Evolutionary conservation across 2,113 vertebrate species (phyloP).

Genomic region (Aspiorhynchus laticeps): DNA sequence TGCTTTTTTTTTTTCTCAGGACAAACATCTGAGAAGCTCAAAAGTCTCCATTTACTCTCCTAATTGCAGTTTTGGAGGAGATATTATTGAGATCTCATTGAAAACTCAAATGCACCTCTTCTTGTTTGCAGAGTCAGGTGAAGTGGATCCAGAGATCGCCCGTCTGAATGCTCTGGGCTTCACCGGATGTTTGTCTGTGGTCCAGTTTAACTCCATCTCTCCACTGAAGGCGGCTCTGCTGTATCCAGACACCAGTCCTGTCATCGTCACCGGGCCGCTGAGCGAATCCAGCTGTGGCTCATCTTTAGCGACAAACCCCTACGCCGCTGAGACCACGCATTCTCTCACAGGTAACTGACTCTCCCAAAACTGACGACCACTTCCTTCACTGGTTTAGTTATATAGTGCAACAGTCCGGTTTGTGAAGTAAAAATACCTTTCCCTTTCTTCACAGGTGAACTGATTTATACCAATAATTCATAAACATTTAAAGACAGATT

Average conservation of each 20-base stretch:
- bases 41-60: neutral
- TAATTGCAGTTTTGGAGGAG: neutral
- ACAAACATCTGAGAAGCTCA: neutral
- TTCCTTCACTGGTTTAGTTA: neutral
- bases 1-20: neutral
- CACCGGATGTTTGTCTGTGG: conserved; percentile 87
- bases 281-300: conserved; percentile 81
- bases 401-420: neutral
- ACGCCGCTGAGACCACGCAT: conserved; percentile 83
- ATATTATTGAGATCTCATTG: neutral
- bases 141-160: conserved; percentile 80
- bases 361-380: neutral
- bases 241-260: conserved; percentile 72
- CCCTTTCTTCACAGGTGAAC: neutral
- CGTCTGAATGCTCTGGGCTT: conserved; percentile 84
- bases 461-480: neutral
- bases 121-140: conserved; percentile 61
- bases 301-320: conserved; percentile 74
- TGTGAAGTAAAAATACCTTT: neutral
- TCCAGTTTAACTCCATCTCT: conserved; percentile 87
- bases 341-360: conserved; percentile 87
- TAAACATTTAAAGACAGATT: neutral
- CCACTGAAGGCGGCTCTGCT: conserved; percentile 88
- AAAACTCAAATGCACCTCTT: neutral
- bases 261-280: conserved; percentile 79